Evolutionary conservation across 2,888 invertebrate species (phyloP), one percentile per base, ranked within the genome.

Genomic region (Scaptomyza caliginosa): DNA sequence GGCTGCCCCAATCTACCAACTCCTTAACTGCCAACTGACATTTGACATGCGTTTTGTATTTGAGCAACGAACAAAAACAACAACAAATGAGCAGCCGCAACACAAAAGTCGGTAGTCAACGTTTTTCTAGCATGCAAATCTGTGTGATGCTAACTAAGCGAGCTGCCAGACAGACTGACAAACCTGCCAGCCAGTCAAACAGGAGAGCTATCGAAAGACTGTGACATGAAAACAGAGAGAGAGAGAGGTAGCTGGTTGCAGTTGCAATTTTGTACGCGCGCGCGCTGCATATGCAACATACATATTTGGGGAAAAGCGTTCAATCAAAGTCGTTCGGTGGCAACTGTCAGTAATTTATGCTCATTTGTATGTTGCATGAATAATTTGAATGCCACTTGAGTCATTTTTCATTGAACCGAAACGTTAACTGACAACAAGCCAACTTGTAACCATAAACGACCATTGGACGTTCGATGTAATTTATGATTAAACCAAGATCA

Each of bases 291-390:
- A 67, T 30, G 30, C 34, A 34, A 34, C 34, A 34, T 16, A 34
- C 34, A 34, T 16, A 34, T 72, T 71, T 70, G 65, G 58, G 45
- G 63, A 63, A 76, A 74, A 70, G 77, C 86, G 74, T 81, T 81
- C 80, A 81, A 81, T 81, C 80, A 81, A 81, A 87, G 88, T 87
- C 78, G 79, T 46, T 45, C 70, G 70, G 72, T 70, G 75, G 78
- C 78, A 82, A 82, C 81, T 74, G 71, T 79, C 78, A 66, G 80
- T 86, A 82, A 82, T 85, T 85, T 81, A 81, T 87, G 87, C 87
- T 87, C 82, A 82, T 85, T 87, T 82, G 85, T 86, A 62, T 68
- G 77, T 30, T 71, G 74, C 80, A 86, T 81, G 80, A 86, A 86
- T 86, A 81, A 81, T 81, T 81, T 81, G 87, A 86, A 67, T 81